Evolutionary conservation across 2,888 invertebrate species (phyloP).

Genomic region (Erpobdella octoculata): DNA sequence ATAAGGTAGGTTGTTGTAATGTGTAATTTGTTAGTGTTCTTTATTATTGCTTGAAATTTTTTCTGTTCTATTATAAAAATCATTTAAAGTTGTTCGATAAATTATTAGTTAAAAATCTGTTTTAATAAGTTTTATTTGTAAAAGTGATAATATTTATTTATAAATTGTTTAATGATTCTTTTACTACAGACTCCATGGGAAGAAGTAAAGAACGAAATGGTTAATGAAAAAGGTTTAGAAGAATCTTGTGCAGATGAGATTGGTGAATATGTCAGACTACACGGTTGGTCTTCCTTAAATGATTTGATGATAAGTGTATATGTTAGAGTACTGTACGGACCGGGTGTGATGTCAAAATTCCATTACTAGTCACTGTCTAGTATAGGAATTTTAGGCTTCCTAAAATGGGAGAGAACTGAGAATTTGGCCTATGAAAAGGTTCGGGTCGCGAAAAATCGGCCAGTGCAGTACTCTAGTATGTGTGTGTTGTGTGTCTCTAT

Average conservation of each 20-base stretch:
- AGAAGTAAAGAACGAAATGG: slow-evolving; percentile 78
- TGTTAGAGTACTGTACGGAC: too few species aligned
- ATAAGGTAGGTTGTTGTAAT: slow-evolving; percentile 64
- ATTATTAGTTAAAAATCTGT: background rate
- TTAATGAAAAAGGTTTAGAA: slow-evolving; percentile 75
- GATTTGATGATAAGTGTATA: too few species aligned
- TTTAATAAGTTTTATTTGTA: background rate
- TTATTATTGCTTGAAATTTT: background rate
- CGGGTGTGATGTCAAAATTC: too few species aligned
- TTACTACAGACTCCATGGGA: slow-evolving; percentile 74
- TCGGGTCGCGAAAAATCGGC: too few species aligned
- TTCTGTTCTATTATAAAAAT: background rate
- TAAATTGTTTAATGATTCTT: background rate
- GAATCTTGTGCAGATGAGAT: slow-evolving; percentile 75
- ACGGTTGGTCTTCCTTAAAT: slow-evolving; percentile 57
- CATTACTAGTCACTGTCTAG: too few species aligned
- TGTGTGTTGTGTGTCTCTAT: too few species aligned
- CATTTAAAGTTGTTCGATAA: background rate
- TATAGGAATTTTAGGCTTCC: too few species aligned
- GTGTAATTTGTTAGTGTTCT: background rate
- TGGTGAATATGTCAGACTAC: slow-evolving; percentile 71
- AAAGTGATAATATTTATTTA: background rate
- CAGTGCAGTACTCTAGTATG: too few species aligned
- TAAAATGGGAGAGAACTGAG: too few species aligned
- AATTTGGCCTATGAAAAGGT: too few species aligned